Base-by-base conservation (phyloP, 2,113 vertebrate species). In the Illadopsis cleaveri region DNA sequence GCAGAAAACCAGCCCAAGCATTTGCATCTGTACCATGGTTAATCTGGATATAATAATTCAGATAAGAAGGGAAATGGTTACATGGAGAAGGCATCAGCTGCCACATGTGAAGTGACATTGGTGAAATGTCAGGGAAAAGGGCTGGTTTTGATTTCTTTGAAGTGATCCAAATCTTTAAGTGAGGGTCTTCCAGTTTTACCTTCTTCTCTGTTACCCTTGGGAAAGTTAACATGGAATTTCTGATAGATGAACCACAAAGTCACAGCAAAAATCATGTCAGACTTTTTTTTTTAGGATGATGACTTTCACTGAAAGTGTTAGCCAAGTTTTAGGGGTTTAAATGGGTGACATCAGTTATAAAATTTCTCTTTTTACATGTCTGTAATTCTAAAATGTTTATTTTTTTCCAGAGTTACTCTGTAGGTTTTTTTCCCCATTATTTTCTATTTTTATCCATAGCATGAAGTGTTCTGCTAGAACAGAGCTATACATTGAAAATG, bases 341-440 rank as follows among this genome's bases (percentile, higher is more conserved):
- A 38, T 35, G 30, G 24, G 17, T 80, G 33, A 28, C 6, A 13
- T 51, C 15, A 31, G 11, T 18, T 89, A 16, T 33, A 38, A 66
- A 82, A 60, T 5, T 24, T 79, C 6, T 24, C 9, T 42, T 84
- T 84, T 60, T 35, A 33, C 6, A 5, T 42, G 7, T 22, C 48
- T 82, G 65, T 50, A 40, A 19, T 77, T 58, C 15, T 65, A 27
- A 61, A 83, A 19, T 20, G 15, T 28, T 22, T 2, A 0, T 6
- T 90, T 89, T 58, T 71, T 30, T 38, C 4, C 23, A 21, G 2
- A 40, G 15, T 44, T 65, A 22, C 15, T 17, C 6, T 53, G 15
- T 58, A 12, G 30, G 3, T 27, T 0, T 10, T 25, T 9, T 16
- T 2, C 1, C 4, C 5, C 18, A 2, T 38, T 82, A 35, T 84